Conservation (phyloP, 2,113 vertebrate genomes). For the Sakesphorus luctuosus region DNA sequence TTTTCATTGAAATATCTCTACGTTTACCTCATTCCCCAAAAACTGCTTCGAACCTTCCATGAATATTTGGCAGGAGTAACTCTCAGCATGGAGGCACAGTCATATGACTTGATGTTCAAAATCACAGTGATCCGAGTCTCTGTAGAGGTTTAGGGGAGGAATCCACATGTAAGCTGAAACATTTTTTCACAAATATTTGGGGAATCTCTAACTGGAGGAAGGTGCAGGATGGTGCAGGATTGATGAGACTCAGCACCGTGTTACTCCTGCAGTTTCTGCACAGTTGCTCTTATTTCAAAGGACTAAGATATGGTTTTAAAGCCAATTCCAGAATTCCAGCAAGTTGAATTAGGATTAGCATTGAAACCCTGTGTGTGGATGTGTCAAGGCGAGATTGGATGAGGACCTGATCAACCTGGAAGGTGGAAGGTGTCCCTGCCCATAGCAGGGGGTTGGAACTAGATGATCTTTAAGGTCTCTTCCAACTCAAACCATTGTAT, state of each 20-base stretch:
- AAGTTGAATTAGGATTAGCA: background rate
- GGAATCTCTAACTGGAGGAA: background rate
- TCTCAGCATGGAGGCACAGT: background rate
- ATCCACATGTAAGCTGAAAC: background rate
- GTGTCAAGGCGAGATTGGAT: background rate
- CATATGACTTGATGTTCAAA: background rate
- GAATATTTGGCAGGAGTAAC: background rate
- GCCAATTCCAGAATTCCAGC: background rate
- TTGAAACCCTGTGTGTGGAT: background rate
- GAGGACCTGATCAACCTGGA: background rate
- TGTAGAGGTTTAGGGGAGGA: rapidly evolving
- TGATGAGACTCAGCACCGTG: rapidly evolving
- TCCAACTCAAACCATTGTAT: background rate
- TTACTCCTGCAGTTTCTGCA: background rate
- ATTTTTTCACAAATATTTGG: background rate
- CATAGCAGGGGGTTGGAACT: background rate
- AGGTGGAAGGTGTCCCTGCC: background rate
- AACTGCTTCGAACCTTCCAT: background rate
- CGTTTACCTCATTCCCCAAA: background rate
- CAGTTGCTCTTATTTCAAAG: background rate
- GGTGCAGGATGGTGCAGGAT: background rate
- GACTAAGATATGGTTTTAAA: background rate
- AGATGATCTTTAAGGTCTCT: background rate
- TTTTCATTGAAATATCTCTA: background rate
- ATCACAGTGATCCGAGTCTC: background rate